Conservation (phyloP, 1,140 invertebrate species). For the Gryllus bimaculatus region DNA sequence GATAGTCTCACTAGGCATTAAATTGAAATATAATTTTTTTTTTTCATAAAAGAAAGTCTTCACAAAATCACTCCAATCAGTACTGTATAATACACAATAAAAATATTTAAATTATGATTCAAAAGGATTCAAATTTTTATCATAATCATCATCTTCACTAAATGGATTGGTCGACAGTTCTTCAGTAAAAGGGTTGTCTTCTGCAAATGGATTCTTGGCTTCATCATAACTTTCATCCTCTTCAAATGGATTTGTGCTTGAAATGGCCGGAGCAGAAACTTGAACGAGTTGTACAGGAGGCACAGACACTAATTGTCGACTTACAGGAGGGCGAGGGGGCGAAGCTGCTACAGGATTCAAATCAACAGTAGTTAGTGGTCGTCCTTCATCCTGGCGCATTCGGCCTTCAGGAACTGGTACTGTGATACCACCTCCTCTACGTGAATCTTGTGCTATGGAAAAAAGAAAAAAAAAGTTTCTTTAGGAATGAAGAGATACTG, state of each 20-base stretch:
- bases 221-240: slow-evolving; percentile 45
- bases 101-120: slow-evolving; percentile 19
- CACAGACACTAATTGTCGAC: slow-evolving; percentile 9
- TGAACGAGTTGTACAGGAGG: slow-evolving; percentile 16
- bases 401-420: slow-evolving; percentile 32
- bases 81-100: too few species aligned
- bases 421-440: slow-evolving; percentile 31
- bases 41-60: neutral
- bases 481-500: too few species aligned
- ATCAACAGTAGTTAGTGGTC: slow-evolving; percentile 25
- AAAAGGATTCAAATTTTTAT: slow-evolving; percentile 59
- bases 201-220: slow-evolving; percentile 42
- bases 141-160: slow-evolving; percentile 40
- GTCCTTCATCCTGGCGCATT: slow-evolving; percentile 31
- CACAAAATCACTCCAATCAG: neutral
- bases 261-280: slow-evolving; percentile 30
- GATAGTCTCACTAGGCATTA: too few species aligned
- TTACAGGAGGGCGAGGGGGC: slow-evolving; percentile 17
- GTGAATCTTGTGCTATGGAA: slow-evolving; percentile 6
- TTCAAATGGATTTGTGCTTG: slow-evolving; percentile 36
- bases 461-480: neutral
- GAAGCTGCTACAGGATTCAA: slow-evolving; percentile 10
- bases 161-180: slow-evolving; percentile 34
- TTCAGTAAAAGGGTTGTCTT: slow-evolving; percentile 36
- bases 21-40: neutral